These are phyloP conservation scores for Eledona agricola DNA, from an alignment of 2,888 invertebrate genomes.

Conservation along the genomic window DNA sequence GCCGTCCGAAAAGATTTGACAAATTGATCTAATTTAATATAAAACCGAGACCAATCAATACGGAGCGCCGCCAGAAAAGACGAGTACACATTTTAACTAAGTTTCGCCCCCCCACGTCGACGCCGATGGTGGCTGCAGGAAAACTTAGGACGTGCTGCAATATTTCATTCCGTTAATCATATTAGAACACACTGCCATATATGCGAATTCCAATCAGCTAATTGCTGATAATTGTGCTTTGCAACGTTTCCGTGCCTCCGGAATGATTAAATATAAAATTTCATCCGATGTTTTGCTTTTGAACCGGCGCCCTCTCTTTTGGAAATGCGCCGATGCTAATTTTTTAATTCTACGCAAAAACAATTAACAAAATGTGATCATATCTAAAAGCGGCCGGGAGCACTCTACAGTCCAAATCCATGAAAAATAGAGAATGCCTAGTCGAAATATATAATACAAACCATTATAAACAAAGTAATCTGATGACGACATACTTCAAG, in stretches of 20 bases:
- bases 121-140: constrained; percentile 10
- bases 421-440: too few relatives aligned
- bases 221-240: constrained; percentile 57
- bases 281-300: constrained; percentile 53
- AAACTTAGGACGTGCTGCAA: constrained; percentile 45
- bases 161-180: constrained; percentile 56
- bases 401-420: too few relatives aligned
- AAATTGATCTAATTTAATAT: constrained; percentile 55
- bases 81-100: constrained; percentile 5
- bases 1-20: constrained; percentile 53
- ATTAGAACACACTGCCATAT: constrained; percentile 51
- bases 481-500: too few relatives aligned
- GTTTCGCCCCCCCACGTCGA: constrained; percentile 1
- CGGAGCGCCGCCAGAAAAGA: constrained; percentile 30
- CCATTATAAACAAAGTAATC: too few relatives aligned
- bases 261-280: constrained; percentile 57
- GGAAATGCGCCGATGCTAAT: too few relatives aligned
- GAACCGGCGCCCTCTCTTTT: too few relatives aligned
- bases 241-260: constrained; percentile 48
- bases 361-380: too few relatives aligned
- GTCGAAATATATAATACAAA: too few relatives aligned
- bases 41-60: constrained; percentile 48
- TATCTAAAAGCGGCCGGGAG: too few relatives aligned
- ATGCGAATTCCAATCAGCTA: constrained; percentile 58
- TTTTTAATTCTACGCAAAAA: too few relatives aligned